A percentile compares a stretch with the other conserved stretches of the same genome.
phyloP scores from a whole-genome alignment of 2,797 vertebrate genomes.

The Pseudochirops corinnae region DNA sequence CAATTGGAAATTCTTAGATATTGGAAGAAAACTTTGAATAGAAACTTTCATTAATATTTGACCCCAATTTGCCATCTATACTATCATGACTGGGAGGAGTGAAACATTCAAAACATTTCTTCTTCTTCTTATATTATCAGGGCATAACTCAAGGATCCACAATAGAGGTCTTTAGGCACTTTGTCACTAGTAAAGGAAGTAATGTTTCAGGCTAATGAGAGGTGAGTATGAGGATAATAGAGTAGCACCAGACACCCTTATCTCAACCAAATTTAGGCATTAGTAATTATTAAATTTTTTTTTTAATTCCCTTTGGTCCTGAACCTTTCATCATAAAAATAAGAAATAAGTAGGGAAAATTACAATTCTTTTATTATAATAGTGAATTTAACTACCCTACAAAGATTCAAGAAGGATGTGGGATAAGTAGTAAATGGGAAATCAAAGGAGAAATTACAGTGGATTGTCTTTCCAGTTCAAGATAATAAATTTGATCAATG shows the following conservation, averaged over 20 bases:
- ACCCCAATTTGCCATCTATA: background rate
- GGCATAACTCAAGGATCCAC: background rate
- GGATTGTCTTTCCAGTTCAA: background rate
- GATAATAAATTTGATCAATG: background rate
- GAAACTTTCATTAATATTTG: conserved; percentile 23
- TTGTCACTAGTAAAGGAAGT: background rate
- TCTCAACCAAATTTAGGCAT: background rate
- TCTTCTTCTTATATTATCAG: background rate
- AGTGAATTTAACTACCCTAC: background rate
- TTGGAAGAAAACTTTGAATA: background rate
- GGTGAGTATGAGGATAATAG: background rate
- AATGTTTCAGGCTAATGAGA: background rate
- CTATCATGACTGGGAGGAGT: background rate
- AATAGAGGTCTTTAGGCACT: background rate
- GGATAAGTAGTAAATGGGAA: background rate
- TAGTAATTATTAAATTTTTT: background rate
- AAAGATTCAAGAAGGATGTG: background rate
- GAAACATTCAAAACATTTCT: too few relatives aligned
- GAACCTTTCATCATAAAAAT: background rate
- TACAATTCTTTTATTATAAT: background rate
- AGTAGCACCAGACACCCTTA: background rate
- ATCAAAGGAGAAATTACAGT: background rate
- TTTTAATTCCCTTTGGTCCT: background rate
- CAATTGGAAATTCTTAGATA: background rate
- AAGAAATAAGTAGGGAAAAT: background rate